Evolutionary conservation across 2,797 vertebrate genomes (phyloP).

Genomic region (Huso huso): DNA sequence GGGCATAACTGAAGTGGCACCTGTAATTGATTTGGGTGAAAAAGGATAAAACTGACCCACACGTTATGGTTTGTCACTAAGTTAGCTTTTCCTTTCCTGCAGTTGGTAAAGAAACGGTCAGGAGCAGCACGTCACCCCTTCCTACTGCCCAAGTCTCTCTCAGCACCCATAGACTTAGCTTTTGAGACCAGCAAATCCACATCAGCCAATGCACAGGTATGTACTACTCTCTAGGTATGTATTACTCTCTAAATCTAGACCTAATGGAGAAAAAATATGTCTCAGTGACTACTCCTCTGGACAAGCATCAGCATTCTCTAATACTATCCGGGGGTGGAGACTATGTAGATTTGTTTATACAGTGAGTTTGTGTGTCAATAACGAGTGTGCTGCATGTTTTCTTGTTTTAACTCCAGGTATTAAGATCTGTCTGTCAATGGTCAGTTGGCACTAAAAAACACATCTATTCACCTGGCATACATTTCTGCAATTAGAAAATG

Average conservation of each 20-base stretch:
- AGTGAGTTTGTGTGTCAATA: no score
- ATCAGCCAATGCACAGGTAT: slow-evolving; percentile 26
- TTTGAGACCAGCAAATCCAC: slow-evolving; percentile 18
- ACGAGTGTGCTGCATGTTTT: background rate
- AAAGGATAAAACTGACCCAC: no score
- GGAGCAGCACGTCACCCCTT: slow-evolving; percentile 33
- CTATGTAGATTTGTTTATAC: no score
- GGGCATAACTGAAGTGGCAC: no score
- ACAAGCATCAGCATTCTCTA: no score
- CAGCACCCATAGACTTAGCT: slow-evolving; percentile 17
- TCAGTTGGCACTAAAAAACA: slow-evolving; percentile 35
- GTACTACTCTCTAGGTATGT: no score
- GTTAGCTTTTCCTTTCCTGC: slow-evolving; percentile 14
- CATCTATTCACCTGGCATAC: slow-evolving; percentile 36
- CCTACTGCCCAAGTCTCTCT: slow-evolving; percentile 30
- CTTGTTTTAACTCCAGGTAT: slow-evolving; percentile 7
- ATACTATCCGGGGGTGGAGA: no score
- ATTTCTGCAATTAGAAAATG: slow-evolving; percentile 36
- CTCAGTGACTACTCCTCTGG: no score
- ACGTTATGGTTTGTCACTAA: no score
- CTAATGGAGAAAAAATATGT: no score
- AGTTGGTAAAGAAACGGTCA: slow-evolving; percentile 36
- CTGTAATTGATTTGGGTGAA: no score
- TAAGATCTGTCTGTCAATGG: slow-evolving; percentile 37
- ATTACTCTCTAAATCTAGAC: no score